Base-by-base conservation (phyloP, 1,140 invertebrate genomes). In the Atta texana region DNA sequence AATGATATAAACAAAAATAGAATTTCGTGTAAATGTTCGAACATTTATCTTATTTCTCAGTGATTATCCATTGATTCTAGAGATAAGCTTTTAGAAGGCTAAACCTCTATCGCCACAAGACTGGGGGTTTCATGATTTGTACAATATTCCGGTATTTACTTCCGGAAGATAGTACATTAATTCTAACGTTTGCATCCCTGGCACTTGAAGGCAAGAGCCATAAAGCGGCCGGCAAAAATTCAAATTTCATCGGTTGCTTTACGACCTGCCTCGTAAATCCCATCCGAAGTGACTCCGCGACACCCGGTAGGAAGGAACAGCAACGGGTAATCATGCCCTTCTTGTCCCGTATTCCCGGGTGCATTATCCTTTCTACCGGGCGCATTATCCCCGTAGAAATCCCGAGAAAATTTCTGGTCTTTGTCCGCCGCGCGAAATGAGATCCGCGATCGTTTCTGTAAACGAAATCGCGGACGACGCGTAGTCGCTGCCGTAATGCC, bases 311-410 rank as follows among this genome's bases (percentile, higher is more conserved):
- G 55, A 75, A 84, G 80, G 80, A 84, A 75, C 72, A 61, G 80
- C 80, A 75, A 75, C 80, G 80, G 69, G 69, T 84, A 84, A 84
- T 84, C 80, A 75, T 61, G 68, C 80, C 39, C 69, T 84, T 51
- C 69, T 69, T 24, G 80, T 57, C 16, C 53, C 51, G 78, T 82
- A 82, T 82, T 72, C 80, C 80, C 68, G 57, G 68, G 68, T 82
- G 80, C 80, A 82, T 82, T 82, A 82, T 82, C 80, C 55, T 84
- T 75, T 75, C 69, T 28, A 31, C 34, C 55, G 80, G 80, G 80
- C 69, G 69, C 80, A 84, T 84, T 84, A 84, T 84, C 55, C 69
- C 80, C 80, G 80, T 49, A 69, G 80, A 84, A 75, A 84, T 84
- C 69, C 69, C 68, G 18, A 18, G 68, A 14, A 82, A 82, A 82